These are phyloP conservation scores for Melanotaenia maccullochi DNA, from an alignment of 2,797 vertebrate species.

Conservation along the genomic window DNA sequence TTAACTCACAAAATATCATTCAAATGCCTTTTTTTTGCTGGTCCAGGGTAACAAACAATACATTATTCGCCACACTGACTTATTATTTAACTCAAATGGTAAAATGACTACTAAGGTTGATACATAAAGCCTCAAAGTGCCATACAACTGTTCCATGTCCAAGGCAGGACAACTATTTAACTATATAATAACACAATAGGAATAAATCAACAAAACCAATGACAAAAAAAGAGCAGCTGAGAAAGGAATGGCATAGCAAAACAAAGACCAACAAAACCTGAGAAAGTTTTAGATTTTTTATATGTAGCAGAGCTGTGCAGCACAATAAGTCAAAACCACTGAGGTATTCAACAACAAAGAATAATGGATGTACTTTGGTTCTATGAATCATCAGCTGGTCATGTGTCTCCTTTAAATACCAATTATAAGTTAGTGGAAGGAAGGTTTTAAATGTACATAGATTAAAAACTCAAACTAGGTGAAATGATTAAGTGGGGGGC, in stretches of 20 bases:
- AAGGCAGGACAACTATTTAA: constrained; percentile 3
- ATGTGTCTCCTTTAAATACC: background rate
- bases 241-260: background rate
- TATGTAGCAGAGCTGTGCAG: background rate
- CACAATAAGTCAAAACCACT: background rate
- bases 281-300: background rate
- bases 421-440: background rate
- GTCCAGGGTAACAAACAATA: background rate
- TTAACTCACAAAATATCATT: background rate
- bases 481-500: too few species aligned
- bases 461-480: too few species aligned
- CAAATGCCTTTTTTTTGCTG: background rate
- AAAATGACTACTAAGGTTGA: too few species aligned
- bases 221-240: background rate
- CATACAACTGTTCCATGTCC: background rate
- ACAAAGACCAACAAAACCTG: background rate
- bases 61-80: background rate
- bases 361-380: background rate
- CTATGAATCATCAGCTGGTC: background rate
- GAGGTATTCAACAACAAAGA: background rate
- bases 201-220: background rate
- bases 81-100: too few species aligned
- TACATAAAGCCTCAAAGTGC: too few species aligned
- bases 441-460: background rate
- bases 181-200: background rate